phyloP scores from a whole-genome alignment of 2,797 vertebrate genomes.

The Brachymystax lenok region DNA sequence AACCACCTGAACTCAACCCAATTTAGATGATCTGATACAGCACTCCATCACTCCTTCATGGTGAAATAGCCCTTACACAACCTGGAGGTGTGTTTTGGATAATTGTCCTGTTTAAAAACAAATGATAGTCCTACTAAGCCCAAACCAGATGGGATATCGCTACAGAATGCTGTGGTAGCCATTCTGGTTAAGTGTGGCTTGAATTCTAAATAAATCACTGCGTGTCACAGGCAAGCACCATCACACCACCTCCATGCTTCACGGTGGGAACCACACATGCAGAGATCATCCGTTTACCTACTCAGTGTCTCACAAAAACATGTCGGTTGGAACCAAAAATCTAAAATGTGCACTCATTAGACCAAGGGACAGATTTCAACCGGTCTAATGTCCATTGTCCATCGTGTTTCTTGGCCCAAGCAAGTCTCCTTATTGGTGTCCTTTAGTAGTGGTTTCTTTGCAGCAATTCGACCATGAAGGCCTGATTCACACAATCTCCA shows the following conservation, averaged over 20 bases:
- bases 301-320: not conserved
- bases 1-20: not conserved
- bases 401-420: too few species aligned
- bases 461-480: too few species aligned
- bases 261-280: too few species aligned
- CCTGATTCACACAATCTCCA: too few species aligned
- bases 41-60: not conserved
- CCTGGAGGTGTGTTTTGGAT: not conserved
- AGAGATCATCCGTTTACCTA: not conserved
- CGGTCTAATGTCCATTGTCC: not conserved
- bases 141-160: not conserved
- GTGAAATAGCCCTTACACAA: not conserved
- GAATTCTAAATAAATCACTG: not conserved
- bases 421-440: too few species aligned
- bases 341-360: too few species aligned
- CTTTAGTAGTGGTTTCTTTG: too few species aligned
- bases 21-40: not conserved
- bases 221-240: not conserved
- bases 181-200: not conserved
- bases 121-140: not conserved
- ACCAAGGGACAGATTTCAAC: not conserved
- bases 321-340: not conserved
- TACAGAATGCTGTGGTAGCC: not conserved
- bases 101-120: not conserved
- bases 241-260: not conserved